Percentiles rank a stretch among this genome's conserved stretches.
Evolutionary conservation across 2,113 vertebrate genomes (phyloP).

Genomic region (Panthera uncia): DNA sequence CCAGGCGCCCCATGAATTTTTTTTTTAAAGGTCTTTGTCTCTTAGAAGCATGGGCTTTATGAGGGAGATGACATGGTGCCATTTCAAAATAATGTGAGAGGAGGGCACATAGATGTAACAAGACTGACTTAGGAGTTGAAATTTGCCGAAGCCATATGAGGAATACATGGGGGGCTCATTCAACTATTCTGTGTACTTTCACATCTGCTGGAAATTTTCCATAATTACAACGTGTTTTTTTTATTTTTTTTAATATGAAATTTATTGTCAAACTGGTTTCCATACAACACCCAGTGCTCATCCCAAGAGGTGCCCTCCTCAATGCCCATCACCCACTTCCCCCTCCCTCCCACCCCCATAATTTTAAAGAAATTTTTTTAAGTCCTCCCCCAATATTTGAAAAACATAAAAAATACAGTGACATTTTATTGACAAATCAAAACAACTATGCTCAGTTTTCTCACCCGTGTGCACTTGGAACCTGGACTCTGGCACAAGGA

Average conservation of each 20-base stretch:
- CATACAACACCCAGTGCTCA: no score
- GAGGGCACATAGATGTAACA: rapidly evolving
- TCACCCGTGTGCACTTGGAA: slow-evolving; percentile 96
- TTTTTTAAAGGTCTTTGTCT: neutral
- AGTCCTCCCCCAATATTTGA: neutral
- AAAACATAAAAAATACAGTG: neutral
- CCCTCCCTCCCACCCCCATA: no score
- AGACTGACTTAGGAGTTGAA: neutral
- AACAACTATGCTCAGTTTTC: neutral
- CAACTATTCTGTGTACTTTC: neutral
- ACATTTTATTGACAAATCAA: neutral
- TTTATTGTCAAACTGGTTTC: no score
- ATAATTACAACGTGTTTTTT: neutral
- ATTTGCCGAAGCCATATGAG: rapidly evolving
- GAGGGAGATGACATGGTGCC: neutral
- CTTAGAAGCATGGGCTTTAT: neutral
- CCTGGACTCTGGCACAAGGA: slow-evolving; percentile 87
- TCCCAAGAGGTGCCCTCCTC: no score
- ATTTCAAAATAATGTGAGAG: neutral
- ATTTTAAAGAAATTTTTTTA: neutral
- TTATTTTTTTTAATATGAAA: no score
- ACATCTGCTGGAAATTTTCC: neutral
- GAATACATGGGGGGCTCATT: neutral
- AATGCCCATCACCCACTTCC: no score
- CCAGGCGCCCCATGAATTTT: no score